phyloP scores from a whole-genome alignment of 2,888 invertebrate species.

The Aleiodes leptofemur region DNA sequence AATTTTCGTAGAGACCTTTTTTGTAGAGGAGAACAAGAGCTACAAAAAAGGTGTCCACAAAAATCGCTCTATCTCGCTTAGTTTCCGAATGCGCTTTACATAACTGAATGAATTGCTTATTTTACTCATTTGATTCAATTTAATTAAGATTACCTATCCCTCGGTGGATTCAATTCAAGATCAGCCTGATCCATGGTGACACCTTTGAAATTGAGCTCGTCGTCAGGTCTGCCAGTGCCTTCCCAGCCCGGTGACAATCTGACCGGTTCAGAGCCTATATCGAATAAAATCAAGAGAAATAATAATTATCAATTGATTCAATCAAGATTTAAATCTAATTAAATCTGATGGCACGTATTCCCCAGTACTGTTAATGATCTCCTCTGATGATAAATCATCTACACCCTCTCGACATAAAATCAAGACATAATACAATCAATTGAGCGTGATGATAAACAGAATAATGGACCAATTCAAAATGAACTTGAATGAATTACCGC shows the following conservation, averaged over 20 bases:
- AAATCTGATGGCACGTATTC: neutral
- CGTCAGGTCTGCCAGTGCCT: conserved; percentile 88
- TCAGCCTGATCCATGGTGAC: conserved; percentile 82
- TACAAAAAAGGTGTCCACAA: neutral
- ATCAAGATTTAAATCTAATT: neutral
- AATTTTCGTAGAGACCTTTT: conserved; percentile 3
- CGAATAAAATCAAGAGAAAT: conserved; percentile 17
- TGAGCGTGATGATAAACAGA: neutral
- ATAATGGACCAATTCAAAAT: conserved; percentile 53
- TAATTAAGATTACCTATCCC: conserved; percentile 78
- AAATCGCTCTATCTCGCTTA: neutral
- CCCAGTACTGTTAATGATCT: neutral
- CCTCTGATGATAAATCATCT: conserved; percentile 5
- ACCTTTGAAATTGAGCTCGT: conserved; percentile 88
- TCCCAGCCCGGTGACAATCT: conserved; percentile 92
- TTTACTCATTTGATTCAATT: neutral
- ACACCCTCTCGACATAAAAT: conserved; percentile 2
- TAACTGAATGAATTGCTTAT: no score
- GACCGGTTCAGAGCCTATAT: conserved; percentile 84
- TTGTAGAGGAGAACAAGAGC: neutral
- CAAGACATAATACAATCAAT: neutral
- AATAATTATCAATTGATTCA: neutral
- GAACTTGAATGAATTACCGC: conserved; percentile 59
- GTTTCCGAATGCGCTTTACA: no score
- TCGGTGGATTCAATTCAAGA: conserved; percentile 86